A percentile compares a stretch with the other conserved stretches of the same genome.
These are phyloP conservation scores for Pentalonia nigronervosa DNA, from an alignment of 1,140 invertebrate species.

Conservation along the genomic window DNA sequence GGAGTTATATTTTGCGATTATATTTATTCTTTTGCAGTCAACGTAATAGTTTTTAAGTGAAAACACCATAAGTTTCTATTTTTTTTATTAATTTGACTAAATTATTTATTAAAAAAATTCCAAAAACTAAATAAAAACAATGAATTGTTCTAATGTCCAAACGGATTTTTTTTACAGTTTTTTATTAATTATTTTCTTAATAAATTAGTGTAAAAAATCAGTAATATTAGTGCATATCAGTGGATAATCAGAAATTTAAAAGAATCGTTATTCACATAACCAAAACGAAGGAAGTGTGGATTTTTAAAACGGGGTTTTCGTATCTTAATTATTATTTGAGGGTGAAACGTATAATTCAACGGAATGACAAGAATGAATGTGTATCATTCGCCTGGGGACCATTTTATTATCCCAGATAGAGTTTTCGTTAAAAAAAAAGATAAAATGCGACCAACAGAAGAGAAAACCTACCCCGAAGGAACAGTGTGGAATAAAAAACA, in stretches of 20 bases:
- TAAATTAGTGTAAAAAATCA: not conserved
- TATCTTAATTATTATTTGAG: constrained; percentile 57
- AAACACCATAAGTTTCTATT: not conserved
- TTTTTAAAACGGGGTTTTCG: constrained; percentile 7
- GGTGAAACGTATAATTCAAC: constrained; percentile 54
- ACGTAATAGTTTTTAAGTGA: not conserved
- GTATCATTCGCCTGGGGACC: constrained; percentile 30
- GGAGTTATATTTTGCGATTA: not conserved
- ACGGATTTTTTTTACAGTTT: not conserved
- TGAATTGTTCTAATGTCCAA: not conserved
- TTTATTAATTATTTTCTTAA: not conserved
- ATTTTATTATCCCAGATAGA: constrained; percentile 51
- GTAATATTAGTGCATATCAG: not conserved
- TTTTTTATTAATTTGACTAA: not conserved
- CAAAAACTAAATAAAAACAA: not conserved
- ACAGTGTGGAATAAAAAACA: constrained; percentile 13
- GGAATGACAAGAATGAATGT: constrained; percentile 55
- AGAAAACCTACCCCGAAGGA: not conserved
- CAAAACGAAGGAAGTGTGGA: not conserved
- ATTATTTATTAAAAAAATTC: not conserved
- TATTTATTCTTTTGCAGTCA: not conserved
- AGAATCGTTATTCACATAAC: not conserved
- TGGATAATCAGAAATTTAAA: not conserved
- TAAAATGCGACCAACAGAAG: constrained; percentile 15
- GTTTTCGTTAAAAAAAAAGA: constrained; percentile 51